Conservation (phyloP, 2,113 vertebrate genomes). For the Percina caprodes region DNA sequence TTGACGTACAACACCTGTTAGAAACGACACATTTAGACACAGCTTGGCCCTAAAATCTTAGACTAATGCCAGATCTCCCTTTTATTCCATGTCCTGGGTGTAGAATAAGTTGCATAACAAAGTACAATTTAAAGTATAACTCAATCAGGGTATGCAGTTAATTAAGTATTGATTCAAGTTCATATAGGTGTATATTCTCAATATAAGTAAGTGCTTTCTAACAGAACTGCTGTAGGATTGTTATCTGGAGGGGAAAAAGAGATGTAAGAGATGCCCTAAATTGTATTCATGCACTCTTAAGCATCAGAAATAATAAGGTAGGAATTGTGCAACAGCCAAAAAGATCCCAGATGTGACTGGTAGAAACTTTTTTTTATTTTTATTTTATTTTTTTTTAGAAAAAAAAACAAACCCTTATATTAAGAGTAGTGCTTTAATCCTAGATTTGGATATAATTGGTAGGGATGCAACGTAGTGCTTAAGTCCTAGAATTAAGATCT, state of each 20-base stretch:
- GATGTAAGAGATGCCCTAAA: not conserved
- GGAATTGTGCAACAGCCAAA: conserved; percentile 6
- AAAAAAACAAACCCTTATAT: no score
- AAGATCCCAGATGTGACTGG: conserved; percentile 19
- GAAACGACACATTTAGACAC: not conserved
- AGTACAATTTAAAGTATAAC: not conserved
- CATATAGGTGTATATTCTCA: conserved; percentile 3
- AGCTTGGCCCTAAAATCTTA: conserved; percentile 37
- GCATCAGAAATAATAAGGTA: conserved; percentile 9
- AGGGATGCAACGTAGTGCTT: conserved; percentile 33
- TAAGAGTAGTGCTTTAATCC: conserved; percentile 43
- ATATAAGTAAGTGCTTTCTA: conserved; percentile 18
- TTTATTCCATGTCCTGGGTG: conserved; percentile 24
- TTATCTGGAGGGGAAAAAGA: not conserved
- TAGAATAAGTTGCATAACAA: conserved; percentile 17
- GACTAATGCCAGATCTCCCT: conserved; percentile 15
- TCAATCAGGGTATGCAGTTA: conserved; percentile 23
- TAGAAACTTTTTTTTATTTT: not conserved
- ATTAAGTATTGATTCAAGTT: not conserved
- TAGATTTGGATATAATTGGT: conserved; percentile 38
- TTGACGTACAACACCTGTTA: not conserved
- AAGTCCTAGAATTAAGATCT: conserved; percentile 55
- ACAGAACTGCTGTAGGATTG: conserved; percentile 4
- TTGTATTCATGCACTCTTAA: conserved; percentile 12
- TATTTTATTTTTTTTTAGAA: no score